Percentiles rank a stretch among this genome's conserved stretches.
phyloP scores from a whole-genome alignment of 2,113 vertebrate genomes.

The Pontoporia blainvillei region DNA sequence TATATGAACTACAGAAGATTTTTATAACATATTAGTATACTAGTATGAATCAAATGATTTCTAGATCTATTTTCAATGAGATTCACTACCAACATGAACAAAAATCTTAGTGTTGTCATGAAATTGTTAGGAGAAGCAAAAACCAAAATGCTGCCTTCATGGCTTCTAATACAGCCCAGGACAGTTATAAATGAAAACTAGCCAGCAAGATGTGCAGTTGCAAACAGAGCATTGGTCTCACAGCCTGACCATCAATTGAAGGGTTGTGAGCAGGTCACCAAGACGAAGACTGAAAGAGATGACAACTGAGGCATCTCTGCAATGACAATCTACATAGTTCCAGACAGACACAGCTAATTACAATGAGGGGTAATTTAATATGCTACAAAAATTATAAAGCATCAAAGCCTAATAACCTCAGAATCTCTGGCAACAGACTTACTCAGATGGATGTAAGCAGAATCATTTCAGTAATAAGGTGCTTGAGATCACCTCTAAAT shows the following conservation, averaged over 20 bases:
- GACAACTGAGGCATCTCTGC: accelerated
- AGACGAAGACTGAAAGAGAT: accelerated
- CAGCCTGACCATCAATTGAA: accelerated
- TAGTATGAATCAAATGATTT: neutral
- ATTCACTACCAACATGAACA: neutral
- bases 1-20: neutral
- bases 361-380: accelerated
- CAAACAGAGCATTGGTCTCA: accelerated
- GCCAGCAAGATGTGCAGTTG: accelerated
- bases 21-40: neutral
- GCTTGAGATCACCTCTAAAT: neutral
- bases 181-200: neutral
- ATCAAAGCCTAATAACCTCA: neutral
- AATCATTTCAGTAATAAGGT: neutral
- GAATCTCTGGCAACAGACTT: neutral
- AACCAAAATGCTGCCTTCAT: accelerated
- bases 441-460: too few species aligned
- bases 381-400: accelerated
- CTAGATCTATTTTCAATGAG: neutral
- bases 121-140: neutral
- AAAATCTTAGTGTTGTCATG: neutral
- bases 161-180: neutral
- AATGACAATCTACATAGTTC: accelerated
- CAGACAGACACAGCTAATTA: neutral
- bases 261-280: too few species aligned